phyloP scores from a whole-genome alignment of 2,113 vertebrate genomes.

The Poeciliopsis turrubarensis region DNA sequence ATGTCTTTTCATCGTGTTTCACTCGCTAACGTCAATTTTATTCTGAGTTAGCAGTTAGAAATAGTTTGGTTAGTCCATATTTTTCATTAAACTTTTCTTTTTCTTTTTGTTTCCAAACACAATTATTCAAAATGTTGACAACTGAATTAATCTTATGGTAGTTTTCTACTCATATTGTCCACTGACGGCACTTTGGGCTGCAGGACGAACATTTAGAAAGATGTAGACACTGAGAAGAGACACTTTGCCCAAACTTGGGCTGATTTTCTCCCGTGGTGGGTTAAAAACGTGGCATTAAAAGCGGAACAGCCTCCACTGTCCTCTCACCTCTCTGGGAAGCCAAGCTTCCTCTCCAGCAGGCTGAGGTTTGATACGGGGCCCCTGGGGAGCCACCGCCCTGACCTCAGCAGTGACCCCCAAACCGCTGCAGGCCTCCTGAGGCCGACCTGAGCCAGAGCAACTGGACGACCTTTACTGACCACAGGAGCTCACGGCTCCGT shows the following conservation, averaged over 20 bases:
- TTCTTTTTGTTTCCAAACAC: no score
- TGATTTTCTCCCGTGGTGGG: constrained; percentile 12
- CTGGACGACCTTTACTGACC: constrained; percentile 61
- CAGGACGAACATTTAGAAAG: neutral
- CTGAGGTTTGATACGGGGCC: constrained; percentile 63
- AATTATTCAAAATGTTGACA: no score
- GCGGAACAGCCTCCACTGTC: constrained; percentile 14
- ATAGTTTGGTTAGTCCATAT: no score
- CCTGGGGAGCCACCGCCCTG: constrained; percentile 47
- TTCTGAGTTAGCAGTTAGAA: no score
- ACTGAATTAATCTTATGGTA: no score
- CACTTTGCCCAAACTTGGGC: neutral
- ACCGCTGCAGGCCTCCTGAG: constrained; percentile 53
- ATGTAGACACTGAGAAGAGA: neutral
- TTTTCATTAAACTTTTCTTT: no score
- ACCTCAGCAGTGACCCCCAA: constrained; percentile 65
- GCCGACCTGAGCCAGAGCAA: constrained; percentile 32
- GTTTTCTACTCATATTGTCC: no score
- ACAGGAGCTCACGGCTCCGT: constrained; percentile 43
- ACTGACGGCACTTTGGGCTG: no score
- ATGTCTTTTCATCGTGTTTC: no score
- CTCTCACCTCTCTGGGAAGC: constrained; percentile 26
- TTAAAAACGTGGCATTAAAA: constrained; percentile 15
- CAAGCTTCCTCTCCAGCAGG: constrained; percentile 19
- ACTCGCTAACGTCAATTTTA: no score